Evolutionary conservation across 2,888 invertebrate species (phyloP), one percentile per base, ranked within the genome.

Genomic region (Drosophila pseudotakahashii): DNA sequence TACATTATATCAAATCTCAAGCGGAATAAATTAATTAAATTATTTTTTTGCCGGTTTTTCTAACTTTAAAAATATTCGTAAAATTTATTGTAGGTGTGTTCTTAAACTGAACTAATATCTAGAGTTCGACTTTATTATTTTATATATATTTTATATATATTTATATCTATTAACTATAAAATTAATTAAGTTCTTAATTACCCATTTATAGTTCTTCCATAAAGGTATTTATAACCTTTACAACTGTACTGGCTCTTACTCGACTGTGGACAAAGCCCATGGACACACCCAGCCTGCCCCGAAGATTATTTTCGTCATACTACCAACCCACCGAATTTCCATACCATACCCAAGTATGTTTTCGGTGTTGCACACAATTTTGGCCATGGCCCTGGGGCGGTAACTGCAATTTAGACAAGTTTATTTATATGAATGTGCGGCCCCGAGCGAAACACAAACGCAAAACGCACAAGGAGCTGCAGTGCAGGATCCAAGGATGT

Each of bases 401-500:
- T 52, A 58, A 34, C 50, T 58, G 67, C 59, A 66, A 55, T 73
- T 67, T 66, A 41, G 74, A 67, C 67, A 73, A 60, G 74, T 73
- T 70, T 59, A 75, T 75, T 70, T 75, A 63, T 70, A 69, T 59
- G 62, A 59, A 64, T 58, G 58, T 71, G 42, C 44, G 44, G 34
- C 36, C 36, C 14, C 48, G 16, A 11, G 48, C 16, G 30, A 7
- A 16, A 19, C 32, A 5, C 34, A 51, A 16, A 55, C 45, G 32
- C 58, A 50, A 19, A 19, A 7, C 16, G 36, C 26, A 14, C 13
- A 42, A 42, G 42, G 42, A 42, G 19, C 42, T 19, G 11, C 0
- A 10, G 19, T 26, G 5, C 1, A 5, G 11, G 2, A 6, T 42
- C 42, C 44, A 26, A 45, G 44, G 44, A 45, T 45, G 26, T 23